These are phyloP conservation scores for Piprites chloris DNA, from an alignment of 2,113 vertebrate species.

Conservation along the genomic window DNA sequence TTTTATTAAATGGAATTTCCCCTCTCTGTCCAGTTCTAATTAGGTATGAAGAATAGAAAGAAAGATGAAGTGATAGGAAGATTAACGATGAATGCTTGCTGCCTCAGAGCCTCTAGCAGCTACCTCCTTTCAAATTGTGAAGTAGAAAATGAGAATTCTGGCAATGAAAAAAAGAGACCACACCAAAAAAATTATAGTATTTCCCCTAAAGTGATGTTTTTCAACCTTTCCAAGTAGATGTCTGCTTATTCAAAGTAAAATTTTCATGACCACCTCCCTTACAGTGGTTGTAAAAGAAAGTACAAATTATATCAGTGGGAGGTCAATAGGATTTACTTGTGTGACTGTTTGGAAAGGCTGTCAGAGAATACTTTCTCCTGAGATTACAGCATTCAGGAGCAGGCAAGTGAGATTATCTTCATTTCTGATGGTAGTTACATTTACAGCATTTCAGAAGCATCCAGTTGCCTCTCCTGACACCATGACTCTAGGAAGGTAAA, in stretches of 20 bases:
- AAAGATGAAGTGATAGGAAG: neutral
- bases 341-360: neutral
- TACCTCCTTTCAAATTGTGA: neutral
- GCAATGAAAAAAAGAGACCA: neutral
- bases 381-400: neutral
- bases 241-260: neutral
- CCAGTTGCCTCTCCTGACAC: neutral
- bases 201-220: neutral
- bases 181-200: neutral
- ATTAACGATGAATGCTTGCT: neutral
- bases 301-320: neutral
- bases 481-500: neutral
- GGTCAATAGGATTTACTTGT: neutral
- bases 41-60: neutral
- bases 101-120: neutral
- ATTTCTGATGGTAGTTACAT: conserved; percentile 5
- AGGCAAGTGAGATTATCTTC: neutral
- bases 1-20: neutral
- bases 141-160: neutral
- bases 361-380: neutral
- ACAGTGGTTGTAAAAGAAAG: neutral
- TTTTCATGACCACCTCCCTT: neutral
- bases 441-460: neutral
- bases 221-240: neutral
- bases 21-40: neutral